phyloP scores from a whole-genome alignment of 1,140 invertebrate genomes.

The Caerostris extrusa region DNA sequence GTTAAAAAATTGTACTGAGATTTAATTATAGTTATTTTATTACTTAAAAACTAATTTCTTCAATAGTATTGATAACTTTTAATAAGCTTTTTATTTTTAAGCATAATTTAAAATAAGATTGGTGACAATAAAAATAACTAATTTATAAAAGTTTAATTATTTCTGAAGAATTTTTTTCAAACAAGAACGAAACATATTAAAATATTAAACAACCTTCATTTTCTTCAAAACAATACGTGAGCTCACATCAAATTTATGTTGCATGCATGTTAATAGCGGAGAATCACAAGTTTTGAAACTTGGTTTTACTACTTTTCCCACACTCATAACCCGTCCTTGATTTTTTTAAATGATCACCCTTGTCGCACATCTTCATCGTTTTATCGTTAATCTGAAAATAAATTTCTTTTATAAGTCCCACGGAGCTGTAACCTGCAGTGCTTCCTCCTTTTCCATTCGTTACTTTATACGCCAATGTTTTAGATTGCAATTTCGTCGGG shows the following conservation, averaged over 20 bases:
- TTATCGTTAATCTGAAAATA: constrained; percentile 63
- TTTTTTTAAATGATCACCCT: constrained; percentile 13
- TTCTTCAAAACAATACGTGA: neutral
- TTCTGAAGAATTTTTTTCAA: no score
- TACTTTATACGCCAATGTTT: constrained; percentile 30
- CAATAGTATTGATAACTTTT: no score
- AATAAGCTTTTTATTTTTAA: no score
- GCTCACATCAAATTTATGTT: neutral
- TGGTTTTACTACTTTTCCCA: neutral
- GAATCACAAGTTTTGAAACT: neutral
- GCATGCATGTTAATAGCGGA: neutral
- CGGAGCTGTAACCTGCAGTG: constrained; percentile 2
- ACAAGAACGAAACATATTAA: no score
- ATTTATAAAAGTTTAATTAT: no score
- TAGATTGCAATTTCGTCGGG: constrained; percentile 10
- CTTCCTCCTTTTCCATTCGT: constrained; percentile 3
- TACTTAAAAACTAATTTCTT: no score
- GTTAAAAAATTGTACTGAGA: no score
- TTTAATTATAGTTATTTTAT: no score
- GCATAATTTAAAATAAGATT: no score
- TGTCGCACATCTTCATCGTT: constrained; percentile 38
- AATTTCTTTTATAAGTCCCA: constrained; percentile 50
- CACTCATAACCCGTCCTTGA: neutral
- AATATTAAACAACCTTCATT: neutral
- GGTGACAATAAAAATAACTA: no score